These are phyloP conservation scores for Drosophila glabriapex DNA, from an alignment of 2,888 invertebrate genomes.

Conservation along the genomic window DNA sequence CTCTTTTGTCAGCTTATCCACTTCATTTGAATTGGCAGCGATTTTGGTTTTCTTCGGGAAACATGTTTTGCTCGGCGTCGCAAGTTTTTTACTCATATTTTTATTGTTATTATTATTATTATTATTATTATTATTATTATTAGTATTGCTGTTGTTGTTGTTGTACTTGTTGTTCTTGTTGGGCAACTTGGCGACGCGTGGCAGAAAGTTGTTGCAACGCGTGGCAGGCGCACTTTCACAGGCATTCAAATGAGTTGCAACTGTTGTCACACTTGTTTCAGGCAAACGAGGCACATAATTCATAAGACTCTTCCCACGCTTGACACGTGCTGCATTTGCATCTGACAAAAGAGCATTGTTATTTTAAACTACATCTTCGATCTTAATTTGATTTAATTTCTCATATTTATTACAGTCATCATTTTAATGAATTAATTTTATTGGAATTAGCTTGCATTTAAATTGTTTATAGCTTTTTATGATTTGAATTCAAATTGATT, in stretches of 20 bases:
- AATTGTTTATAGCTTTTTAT: background rate
- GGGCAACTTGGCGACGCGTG: slow-evolving; percentile 49
- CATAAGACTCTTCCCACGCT: slow-evolving; percentile 18
- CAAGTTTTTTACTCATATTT: background rate
- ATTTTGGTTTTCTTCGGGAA: background rate
- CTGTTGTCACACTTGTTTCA: background rate
- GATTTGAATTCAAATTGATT: too few species aligned
- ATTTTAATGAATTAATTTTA: background rate
- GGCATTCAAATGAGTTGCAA: background rate
- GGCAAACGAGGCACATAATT: slow-evolving; percentile 7
- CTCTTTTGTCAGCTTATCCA: background rate
- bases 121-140: background rate
- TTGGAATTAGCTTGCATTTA: too few species aligned
- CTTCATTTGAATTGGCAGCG: background rate
- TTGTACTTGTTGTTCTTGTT: slow-evolving; percentile 4
- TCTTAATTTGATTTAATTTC: background rate
- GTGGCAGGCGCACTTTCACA: background rate
- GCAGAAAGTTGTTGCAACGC: slow-evolving; percentile 39
- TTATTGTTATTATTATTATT: background rate
- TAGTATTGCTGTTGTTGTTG: background rate
- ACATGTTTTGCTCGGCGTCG: slow-evolving; percentile 23
- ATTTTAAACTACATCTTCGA: background rate
- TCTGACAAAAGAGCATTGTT: background rate
- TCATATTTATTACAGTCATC: background rate
- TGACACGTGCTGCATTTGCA: background rate